These are phyloP conservation scores for Pangasius krempfi DNA, from an alignment of 2,797 vertebrate genomes.

Conservation along the genomic window DNA sequence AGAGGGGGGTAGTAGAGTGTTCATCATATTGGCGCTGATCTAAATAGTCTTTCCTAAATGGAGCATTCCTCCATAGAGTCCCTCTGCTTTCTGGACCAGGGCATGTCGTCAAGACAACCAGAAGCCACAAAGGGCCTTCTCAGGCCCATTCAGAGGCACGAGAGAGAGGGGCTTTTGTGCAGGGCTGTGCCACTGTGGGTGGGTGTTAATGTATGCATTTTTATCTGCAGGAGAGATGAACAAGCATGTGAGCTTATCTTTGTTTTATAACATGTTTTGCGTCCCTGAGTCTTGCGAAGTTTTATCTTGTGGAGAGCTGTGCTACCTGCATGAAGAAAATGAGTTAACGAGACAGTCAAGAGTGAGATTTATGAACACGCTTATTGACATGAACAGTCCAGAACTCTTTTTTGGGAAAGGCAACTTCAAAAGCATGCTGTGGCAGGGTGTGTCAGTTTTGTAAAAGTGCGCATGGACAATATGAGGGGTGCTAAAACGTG, in stretches of 20 bases:
- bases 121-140: slow-evolving; percentile 72
- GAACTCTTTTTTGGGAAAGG: neutral
- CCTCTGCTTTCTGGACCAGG: slow-evolving; percentile 68
- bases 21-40: slow-evolving; percentile 47
- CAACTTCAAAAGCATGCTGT: neutral
- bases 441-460: too few species aligned
- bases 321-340: slow-evolving; percentile 21
- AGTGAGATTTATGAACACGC: neutral
- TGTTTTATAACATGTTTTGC: slow-evolving; percentile 40
- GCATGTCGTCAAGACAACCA: slow-evolving; percentile 78
- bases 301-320: slow-evolving; percentile 32
- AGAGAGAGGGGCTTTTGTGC: slow-evolving; percentile 70
- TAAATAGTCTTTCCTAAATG: slow-evolving; percentile 67
- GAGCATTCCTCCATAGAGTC: slow-evolving; percentile 63
- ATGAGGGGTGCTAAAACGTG: too few species aligned
- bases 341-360: neutral
- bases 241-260: slow-evolving; percentile 58
- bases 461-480: too few species aligned
- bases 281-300: slow-evolving; percentile 35
- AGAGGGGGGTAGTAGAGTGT: slow-evolving; percentile 7
- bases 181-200: slow-evolving; percentile 65
- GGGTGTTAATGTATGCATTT: slow-evolving; percentile 76
- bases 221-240: slow-evolving; percentile 69
- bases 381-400: neutral
- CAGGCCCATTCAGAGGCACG: slow-evolving; percentile 65